A percentile compares a stretch with the other conserved stretches of the same genome.
These are phyloP conservation scores for Enteromius trimaculatus DNA, from an alignment of 2,797 vertebrate genomes.

Conservation along the genomic window DNA sequence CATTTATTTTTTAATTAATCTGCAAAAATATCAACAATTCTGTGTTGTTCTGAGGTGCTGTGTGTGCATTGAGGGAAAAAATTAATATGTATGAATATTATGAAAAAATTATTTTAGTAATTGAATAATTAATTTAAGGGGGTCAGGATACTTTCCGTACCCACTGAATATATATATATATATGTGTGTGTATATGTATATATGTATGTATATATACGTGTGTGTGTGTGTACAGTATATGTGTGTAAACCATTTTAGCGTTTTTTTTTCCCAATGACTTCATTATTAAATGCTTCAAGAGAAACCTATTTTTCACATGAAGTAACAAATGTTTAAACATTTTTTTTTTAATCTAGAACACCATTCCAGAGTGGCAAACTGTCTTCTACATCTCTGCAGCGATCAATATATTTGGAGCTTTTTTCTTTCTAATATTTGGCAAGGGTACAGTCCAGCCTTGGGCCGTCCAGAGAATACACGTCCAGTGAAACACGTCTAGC, in stretches of 20 bases:
- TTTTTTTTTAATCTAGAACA: conserved; percentile 80
- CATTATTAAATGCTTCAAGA: not conserved
- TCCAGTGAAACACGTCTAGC: conserved; percentile 72
- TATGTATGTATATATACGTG: too few relatives aligned
- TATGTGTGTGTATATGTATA: too few relatives aligned
- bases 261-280: not conserved
- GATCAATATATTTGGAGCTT: conserved; percentile 91
- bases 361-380: conserved; percentile 89
- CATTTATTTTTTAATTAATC: too few relatives aligned
- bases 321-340: conserved; percentile 36
- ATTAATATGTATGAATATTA: too few relatives aligned
- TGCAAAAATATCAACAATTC: too few relatives aligned
- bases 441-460: conserved; percentile 89
- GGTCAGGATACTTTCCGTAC: too few relatives aligned
- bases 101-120: too few relatives aligned
- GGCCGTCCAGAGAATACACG: conserved; percentile 79
- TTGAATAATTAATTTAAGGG: too few relatives aligned
- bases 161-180: too few relatives aligned
- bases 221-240: too few relatives aligned
- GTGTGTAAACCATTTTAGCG: not conserved
- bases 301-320: not conserved
- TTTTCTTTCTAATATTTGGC: conserved; percentile 87
- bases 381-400: conserved; percentile 94
- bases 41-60: too few relatives aligned
- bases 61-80: too few relatives aligned